Base-by-base conservation (phyloP, 2,888 invertebrate genomes). In the Selenia dentaria region DNA sequence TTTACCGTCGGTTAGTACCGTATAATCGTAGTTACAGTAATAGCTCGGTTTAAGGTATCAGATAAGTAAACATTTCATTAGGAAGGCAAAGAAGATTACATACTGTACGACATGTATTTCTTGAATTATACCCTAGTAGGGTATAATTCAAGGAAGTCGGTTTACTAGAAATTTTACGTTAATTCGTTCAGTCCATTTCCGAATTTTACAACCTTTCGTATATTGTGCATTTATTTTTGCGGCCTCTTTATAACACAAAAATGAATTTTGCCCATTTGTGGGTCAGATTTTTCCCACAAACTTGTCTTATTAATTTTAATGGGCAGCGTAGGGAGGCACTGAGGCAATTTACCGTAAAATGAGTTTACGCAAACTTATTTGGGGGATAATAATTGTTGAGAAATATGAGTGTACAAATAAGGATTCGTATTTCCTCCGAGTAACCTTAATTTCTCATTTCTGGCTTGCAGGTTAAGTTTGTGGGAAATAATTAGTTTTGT, bases 261-360 rank as follows among this genome's bases (percentile, higher is more conserved):
- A 56, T 39, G 34, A 45, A 41, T 58, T 58, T 54, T 39, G 56
- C 39, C 27, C 40, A 31, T 49, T 52, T 41, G 49, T 52, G 50
- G 53, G 56, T 47, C 54, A 48, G 34, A 53, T 52, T 62, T 67
- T 67, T 60, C 54, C 47, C 51, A 32, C 49, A 59, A 65, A 71
- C 59, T 70, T 68, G 67, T 62, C 62, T 64, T 70, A 70, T 74
- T 70, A 70, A 72, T 70, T 59, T 69, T 71, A 74, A 74, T 70
- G 56, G 63, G 58, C 59, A 55, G 53, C 61, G 59, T 59, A 54
- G 59, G 52, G 55, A 57, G 60, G 57, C 57, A 53, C 59, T 53
- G 43, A 50, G 62, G 67, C 62, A 72, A 71, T 71, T 70, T 66
- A 43, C 60, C 70, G 64, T 62, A 55, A 72, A 73, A 73, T 69